These are phyloP conservation scores for Carettochelys insculpta DNA, from an alignment of 2,113 vertebrate species.

Conservation along the genomic window DNA sequence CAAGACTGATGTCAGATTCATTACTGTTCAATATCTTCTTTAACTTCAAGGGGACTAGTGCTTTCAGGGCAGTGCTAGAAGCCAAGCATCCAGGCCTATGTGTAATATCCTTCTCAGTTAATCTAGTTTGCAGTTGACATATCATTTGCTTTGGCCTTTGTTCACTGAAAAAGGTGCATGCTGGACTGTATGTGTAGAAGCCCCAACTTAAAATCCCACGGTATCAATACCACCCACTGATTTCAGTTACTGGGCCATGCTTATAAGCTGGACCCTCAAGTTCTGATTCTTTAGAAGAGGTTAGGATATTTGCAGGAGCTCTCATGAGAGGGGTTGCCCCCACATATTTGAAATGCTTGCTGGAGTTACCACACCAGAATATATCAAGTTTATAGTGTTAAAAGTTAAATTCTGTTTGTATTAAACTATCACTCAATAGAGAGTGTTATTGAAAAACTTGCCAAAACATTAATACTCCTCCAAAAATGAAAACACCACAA, in stretches of 20 bases:
- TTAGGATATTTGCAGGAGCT: background rate
- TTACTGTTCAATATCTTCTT: background rate
- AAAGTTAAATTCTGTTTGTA: no score
- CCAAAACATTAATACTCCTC: background rate
- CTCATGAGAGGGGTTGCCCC: background rate
- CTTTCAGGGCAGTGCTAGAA: background rate
- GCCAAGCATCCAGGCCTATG: background rate
- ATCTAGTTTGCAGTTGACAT: background rate
- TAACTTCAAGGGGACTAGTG: background rate
- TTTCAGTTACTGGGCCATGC: background rate
- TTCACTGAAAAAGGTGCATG: background rate
- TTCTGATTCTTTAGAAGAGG: background rate
- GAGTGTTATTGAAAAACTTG: background rate
- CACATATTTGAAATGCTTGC: background rate
- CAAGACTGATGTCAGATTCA: background rate
- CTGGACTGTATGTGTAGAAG: no score
- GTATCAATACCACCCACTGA: background rate
- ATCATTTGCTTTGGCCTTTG: background rate
- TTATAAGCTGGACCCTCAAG: background rate
- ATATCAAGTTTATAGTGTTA: background rate
- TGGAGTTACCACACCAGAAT: background rate
- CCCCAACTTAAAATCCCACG: background rate
- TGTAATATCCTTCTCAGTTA: background rate
- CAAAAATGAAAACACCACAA: background rate
- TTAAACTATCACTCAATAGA: background rate